A percentile compares a stretch with the other conserved stretches of the same genome.
phyloP scores from a whole-genome alignment of 2,113 vertebrate species.

The Acinonyx jubatus region DNA sequence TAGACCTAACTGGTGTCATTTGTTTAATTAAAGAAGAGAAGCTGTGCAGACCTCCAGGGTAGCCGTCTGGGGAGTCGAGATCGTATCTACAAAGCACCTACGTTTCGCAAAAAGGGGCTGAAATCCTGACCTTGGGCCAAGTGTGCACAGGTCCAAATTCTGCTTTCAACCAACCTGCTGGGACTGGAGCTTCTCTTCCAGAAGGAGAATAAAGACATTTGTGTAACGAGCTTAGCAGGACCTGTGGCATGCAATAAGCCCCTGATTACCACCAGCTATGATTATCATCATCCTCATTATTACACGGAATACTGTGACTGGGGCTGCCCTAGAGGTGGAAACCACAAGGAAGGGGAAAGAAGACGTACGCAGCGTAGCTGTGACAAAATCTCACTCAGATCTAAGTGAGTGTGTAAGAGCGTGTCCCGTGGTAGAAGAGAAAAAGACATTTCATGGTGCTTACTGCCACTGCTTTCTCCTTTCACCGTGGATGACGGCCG shows the following conservation, averaged over 20 bases:
- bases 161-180: not conserved
- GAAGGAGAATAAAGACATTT: not conserved
- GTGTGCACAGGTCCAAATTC: not conserved
- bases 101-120: not conserved
- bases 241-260: too few species aligned
- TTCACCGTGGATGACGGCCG: fast-evolving
- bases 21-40: not conserved
- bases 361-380: fast-evolving
- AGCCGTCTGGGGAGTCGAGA: not conserved
- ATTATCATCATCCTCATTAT: too few species aligned
- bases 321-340: not conserved
- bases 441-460: fast-evolving
- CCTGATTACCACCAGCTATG: not conserved
- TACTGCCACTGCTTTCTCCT: not conserved
- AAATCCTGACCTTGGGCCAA: not conserved
- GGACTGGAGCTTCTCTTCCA: not conserved
- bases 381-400: not conserved
- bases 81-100: not conserved
- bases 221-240: not conserved
- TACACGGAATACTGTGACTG: not conserved
- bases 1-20: not conserved
- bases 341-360: not conserved
- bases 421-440: fast-evolving
- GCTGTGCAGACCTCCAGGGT: fast-evolving
- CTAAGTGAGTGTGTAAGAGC: fast-evolving